Percentiles rank a stretch among this genome's conserved stretches.
Conservation (phyloP, 2,113 vertebrate species). For the Apus apus region DNA sequence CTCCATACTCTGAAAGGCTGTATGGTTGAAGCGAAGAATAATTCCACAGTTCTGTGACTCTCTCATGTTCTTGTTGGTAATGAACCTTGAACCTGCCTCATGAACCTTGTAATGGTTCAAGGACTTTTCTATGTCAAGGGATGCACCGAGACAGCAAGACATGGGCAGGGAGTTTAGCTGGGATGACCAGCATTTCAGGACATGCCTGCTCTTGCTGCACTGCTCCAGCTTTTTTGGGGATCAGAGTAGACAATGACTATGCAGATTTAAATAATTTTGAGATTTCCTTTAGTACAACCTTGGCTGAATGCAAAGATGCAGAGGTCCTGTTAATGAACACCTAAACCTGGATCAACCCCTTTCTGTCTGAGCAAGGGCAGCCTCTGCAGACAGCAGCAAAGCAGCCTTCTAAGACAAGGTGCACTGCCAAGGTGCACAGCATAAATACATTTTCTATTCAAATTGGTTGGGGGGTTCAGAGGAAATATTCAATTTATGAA, state of each 20-base stretch:
- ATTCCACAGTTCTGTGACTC: not conserved
- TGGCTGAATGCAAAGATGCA: not conserved
- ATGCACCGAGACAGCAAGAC: not conserved
- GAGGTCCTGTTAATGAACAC: not conserved
- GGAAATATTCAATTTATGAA: not conserved
- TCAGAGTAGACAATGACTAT: not conserved
- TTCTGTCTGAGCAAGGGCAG: not conserved
- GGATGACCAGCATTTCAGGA: not conserved
- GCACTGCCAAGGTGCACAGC: not conserved
- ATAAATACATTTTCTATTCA: not conserved
- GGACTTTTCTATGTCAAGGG: not conserved
- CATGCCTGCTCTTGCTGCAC: not conserved
- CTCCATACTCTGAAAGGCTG: not conserved
- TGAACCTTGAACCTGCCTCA: not conserved
- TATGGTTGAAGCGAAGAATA: not conserved
- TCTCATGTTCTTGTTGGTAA: not conserved
- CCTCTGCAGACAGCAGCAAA: not conserved
- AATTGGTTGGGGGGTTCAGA: not conserved
- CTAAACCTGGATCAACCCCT: not conserved
- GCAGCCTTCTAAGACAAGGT: not conserved
- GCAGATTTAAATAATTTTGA: not conserved
- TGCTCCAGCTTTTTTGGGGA: not conserved
- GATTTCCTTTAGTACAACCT: not conserved
- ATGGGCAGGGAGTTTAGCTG: rapidly evolving
- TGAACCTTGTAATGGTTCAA: not conserved